Base-by-base conservation (phyloP, 2,888 invertebrate species). In the Choristoneura rosaceana region DNA sequence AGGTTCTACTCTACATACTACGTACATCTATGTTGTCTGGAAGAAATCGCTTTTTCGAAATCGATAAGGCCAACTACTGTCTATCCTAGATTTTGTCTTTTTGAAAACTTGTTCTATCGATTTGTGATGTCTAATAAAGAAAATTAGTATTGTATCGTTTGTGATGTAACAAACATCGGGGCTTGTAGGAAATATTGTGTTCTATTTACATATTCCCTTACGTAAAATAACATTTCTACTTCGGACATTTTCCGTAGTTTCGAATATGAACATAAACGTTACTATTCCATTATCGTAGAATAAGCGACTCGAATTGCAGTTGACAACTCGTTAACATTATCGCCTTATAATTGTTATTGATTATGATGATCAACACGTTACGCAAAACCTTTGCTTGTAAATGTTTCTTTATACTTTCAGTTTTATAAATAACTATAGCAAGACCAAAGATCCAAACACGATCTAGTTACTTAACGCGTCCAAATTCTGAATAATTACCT, bases 401-500 rank as follows among this genome's bases (percentile, higher is more conserved):
- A 68, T 47, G 9, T 17, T 25, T 67, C 62, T 62, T 45, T 71
- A 61, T n/a, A 67, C 38, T 67, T 41, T 14, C 34, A 33, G 14
- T 34, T 34, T 14, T 15, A 10, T 1, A 7, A 45, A 45, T 67
- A 50, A 2, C 38, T 59, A 63, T 47, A 58, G 58, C 58, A 41
- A 58, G 33, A 58, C 67, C n/a, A n/a, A n/a, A n/a, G n/a, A 67
- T 47, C 61, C 25, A 52, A 70, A 70, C n/a, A 38, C 34, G 17
- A 65, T 41, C 52, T 50, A 41, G 70, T 70, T 60, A 65, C 64
- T 59, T 47, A 41, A 65, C 41, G 50, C 65, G 50, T 65, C 52
- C 70, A 86, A 82, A 86, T 87, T 86, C 87, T 87, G 86, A 89
- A 87, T 84, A 84, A 82, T 84, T 82, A 82, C 75, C 79, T 82